Conservation (phyloP, 2,797 vertebrate species). For the Loris lydekkerianus region DNA sequence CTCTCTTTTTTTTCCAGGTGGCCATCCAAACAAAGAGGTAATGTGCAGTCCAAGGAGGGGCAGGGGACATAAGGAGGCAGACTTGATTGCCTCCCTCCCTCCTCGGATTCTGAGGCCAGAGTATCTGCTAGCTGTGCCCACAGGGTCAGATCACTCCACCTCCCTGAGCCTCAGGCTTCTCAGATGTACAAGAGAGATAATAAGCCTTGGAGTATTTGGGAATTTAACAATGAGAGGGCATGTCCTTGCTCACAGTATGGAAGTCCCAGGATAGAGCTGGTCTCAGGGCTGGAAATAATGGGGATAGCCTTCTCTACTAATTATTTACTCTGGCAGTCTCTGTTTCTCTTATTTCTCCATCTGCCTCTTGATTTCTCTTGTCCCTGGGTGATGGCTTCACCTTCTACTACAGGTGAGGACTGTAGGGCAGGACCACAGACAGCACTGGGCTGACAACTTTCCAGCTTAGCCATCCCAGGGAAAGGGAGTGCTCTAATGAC, state of each 20-base stretch:
- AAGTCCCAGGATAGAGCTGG: no score
- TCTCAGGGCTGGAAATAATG: background rate
- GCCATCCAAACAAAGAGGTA: background rate
- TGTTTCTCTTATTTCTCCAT: background rate
- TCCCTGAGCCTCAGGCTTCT: background rate
- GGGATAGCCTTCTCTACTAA: background rate
- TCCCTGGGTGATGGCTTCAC: background rate
- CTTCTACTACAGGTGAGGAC: background rate
- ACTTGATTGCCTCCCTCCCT: background rate
- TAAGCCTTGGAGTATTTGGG: background rate
- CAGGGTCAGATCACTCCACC: rapidly evolving
- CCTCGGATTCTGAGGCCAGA: background rate
- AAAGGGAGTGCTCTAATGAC: background rate
- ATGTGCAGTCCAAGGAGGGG: rapidly evolving
- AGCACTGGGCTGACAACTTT: rapidly evolving
- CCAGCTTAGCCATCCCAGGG: background rate
- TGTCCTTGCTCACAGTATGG: background rate
- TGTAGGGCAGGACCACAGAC: background rate
- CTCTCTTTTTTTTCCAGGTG: background rate
- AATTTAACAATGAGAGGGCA: background rate
- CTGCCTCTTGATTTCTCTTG: background rate
- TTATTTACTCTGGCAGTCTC: background rate
- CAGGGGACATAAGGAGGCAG: rapidly evolving
- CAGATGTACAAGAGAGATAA: background rate
- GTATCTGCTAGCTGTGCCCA: background rate